Base-by-base conservation (phyloP, 2,113 vertebrate genomes). In the Collichthys lucidus region DNA sequence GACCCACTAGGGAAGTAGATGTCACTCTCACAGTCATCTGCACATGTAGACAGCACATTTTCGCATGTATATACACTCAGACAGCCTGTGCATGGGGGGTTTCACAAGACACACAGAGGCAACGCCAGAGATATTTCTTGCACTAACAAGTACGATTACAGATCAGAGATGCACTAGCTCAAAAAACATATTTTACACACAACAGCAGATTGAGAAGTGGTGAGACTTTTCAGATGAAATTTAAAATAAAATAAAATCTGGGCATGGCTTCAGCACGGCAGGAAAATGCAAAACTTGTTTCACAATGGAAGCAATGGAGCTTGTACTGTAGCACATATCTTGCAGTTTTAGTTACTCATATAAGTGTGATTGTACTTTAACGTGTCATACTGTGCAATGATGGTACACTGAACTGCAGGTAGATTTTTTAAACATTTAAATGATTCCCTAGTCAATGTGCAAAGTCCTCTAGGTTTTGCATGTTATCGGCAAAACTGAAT, bases 21-120 rank as follows among this genome's bases (percentile, higher is more conserved):
- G 92, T 88, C 91, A 92, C 79, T 90, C 89, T 85, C 62, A 61
- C 72, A 88, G 64, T 88, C 77, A 80, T 90, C 79, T 86, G 70
- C 77, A 85, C 81, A 89, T 87, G 59, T 47, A 73, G 75, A 86
- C 52, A 49, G 40, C n/a, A 52, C 70, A 68, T 44, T 47, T 78
- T 53, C 4, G 65, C 46, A 47, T 19, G 57, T 14, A 71, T 3
- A 29, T 22, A 4, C 19, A 26, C 5, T 74, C 4, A 29, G 49
- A 84, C 72, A 61, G 68, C 7, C 61, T 60, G 73, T 17, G 31
- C 20, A 19, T 24, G 59, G 16, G 20, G 52, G 55, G 69, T 71
- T 60, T 40, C 11, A 4, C n/a, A 22, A 31, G 14, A 76, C 29
- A 44, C 19, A 26, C 26, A 60, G 52, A 74, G 35, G 7, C 42